These are phyloP conservation scores for Eurytemora carolleeae DNA, from an alignment of 1,140 invertebrate genomes.

Conservation along the genomic window DNA sequence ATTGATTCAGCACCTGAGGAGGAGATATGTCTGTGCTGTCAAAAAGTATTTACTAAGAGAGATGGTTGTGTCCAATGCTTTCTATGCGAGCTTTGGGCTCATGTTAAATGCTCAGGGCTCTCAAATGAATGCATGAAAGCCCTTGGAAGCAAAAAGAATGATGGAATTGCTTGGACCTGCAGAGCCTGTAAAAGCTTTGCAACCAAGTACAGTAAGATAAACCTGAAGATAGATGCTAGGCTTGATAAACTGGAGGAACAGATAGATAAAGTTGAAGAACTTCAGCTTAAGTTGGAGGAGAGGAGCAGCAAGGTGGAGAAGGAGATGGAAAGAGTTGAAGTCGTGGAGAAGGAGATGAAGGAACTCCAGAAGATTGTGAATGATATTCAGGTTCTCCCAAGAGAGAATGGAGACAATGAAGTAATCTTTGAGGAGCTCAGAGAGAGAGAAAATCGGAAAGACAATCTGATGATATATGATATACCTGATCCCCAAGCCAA, in stretches of 20 bases:
- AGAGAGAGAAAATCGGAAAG: background rate
- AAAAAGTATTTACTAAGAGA: too few relatives aligned
- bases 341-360: background rate
- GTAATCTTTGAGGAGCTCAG: background rate
- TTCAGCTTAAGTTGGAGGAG: background rate
- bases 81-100: too few relatives aligned
- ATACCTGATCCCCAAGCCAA: too few relatives aligned
- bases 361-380: background rate
- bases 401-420: background rate
- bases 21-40: too few relatives aligned
- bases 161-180: too few relatives aligned
- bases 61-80: too few relatives aligned
- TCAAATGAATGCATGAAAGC: too few relatives aligned
- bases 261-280: background rate
- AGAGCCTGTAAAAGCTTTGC: too few relatives aligned
- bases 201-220: background rate
- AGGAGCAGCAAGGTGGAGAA: background rate
- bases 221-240: background rate
- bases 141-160: too few relatives aligned
- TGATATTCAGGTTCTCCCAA: background rate
- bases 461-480: too few relatives aligned
- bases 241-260: background rate
- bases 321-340: background rate
- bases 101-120: too few relatives aligned
- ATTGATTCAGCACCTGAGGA: too few relatives aligned